Evolutionary conservation across 2,888 invertebrate genomes (phyloP), one percentile per base, ranked within the genome.

Genomic region (Meiosimyza decipiens): DNA sequence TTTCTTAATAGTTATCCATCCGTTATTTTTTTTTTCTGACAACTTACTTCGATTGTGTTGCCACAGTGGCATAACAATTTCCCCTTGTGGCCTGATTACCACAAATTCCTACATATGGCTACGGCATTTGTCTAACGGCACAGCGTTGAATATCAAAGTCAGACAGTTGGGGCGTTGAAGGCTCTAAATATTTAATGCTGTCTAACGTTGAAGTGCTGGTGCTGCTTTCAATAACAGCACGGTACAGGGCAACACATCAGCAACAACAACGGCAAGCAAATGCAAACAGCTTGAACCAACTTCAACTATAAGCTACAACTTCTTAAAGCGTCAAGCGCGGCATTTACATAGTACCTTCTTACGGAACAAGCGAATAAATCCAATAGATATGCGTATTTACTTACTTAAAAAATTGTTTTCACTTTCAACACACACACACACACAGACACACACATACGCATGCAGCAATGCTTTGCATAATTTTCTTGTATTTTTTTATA

Each of bases 181-280:
- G 50, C 51, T 51, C 51, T 64, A 64, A 64, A 64, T 64, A 64
- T 64, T 64, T 64, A 64, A 64, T 64, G 64, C 64, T 22, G 55
- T 16, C 55, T 18, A 22, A 16, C 22, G 16, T 28, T 22, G 18
- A 11, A 15, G 55, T 55, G 11, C 55, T 55, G 55, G 55, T 55
- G 11, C 55, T 55, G 55, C 11, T 55, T 16, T 40, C 40, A 40
- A 40, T 40, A 40, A 9, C 40, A 40, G 7, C 13, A 62, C 16
- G 11, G 18, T 18, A 9, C 18, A 50, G 51, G 6, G 16, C 49
- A 18, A 16, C 18, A 28, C n/a, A n/a, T 13, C 16, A 62, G 7
- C 9, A 47, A n/a, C 15, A 47, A 62, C 40, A 47, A 47, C 47
- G 15, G 16, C 16, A 12, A 47, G 4, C 5, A 64, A 40, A 22